Evolutionary conservation across 2,888 invertebrate genomes (phyloP).

Genomic region (Plagodis dolabraria): DNA sequence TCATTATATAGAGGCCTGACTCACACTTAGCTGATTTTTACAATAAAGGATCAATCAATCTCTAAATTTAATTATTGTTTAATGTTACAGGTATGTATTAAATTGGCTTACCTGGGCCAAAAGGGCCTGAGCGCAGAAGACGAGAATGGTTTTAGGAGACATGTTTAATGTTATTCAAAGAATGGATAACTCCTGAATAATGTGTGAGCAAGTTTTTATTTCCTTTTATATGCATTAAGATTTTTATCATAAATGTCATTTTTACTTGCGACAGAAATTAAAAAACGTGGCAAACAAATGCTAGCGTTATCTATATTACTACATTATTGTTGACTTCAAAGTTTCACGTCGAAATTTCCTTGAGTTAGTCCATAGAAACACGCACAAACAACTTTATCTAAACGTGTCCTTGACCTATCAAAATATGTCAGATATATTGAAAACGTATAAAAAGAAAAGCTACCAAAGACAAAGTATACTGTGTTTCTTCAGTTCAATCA

Average conservation of each 20-base stretch:
- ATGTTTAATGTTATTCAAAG: slow-evolving; percentile 25
- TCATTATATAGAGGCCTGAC: no score
- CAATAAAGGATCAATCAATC: no score
- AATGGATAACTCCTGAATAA: slow-evolving; percentile 1
- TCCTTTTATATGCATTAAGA: slow-evolving; percentile 1
- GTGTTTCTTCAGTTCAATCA: slow-evolving; percentile 4
- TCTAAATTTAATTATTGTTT: no score
- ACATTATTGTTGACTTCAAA: background rate
- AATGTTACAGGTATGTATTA: no score
- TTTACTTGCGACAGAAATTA: background rate
- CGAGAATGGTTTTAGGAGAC: slow-evolving; percentile 30
- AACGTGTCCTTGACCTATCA: background rate
- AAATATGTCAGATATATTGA: background rate
- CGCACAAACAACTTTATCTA: no score
- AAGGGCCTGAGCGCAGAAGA: slow-evolving; percentile 40
- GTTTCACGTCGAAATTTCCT: background rate
- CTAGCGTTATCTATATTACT: background rate
- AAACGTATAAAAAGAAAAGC: background rate
- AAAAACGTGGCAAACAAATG: background rate
- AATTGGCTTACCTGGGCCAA: slow-evolving; percentile 34
- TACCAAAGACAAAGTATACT: slow-evolving; percentile 4
- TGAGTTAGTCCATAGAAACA: no score
- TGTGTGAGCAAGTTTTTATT: background rate
- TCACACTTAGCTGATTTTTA: no score
- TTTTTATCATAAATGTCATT: background rate